Evolutionary conservation across 2,888 invertebrate species (phyloP).

Genomic region (Mayetiola destructor): DNA sequence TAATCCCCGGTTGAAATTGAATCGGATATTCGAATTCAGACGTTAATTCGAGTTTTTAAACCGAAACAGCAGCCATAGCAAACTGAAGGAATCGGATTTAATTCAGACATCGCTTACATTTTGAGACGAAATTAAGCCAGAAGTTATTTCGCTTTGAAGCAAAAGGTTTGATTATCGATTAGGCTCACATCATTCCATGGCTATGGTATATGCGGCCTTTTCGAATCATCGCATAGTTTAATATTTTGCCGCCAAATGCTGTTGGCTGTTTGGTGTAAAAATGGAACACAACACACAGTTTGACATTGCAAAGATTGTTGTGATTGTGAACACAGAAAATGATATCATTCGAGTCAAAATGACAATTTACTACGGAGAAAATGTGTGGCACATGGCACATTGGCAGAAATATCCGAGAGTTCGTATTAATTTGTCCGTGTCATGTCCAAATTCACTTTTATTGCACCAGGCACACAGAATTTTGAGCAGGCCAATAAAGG

Average conservation of each 20-base stretch:
- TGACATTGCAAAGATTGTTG: not conserved
- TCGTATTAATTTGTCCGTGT: not conserved
- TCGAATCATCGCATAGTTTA: not conserved
- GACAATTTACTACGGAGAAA: not conserved
- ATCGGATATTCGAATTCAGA: too few species aligned
- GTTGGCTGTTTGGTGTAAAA: not conserved
- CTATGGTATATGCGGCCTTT: not conserved
- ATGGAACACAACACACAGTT: not conserved
- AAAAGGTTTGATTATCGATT: slow-evolving; percentile 5
- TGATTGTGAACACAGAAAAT: slow-evolving; percentile 1
- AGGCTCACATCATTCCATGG: not conserved
- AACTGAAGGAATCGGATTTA: too few species aligned
- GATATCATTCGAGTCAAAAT: not conserved
- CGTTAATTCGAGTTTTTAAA: too few species aligned
- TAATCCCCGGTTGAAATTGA: too few species aligned
- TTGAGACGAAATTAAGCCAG: too few species aligned
- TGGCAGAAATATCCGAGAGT: too few species aligned
- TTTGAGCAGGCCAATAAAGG: too few species aligned
- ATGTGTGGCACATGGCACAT: not conserved
- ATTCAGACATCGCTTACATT: too few species aligned
- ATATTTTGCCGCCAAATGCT: not conserved
- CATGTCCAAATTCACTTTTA: not conserved
- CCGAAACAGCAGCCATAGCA: too few species aligned
- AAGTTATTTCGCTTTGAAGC: too few species aligned
- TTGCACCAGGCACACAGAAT: not conserved